Percentiles rank a stretch among this genome's conserved stretches.
Conservation (phyloP, 2,113 vertebrate genomes). For the Myodes glareolus region DNA sequence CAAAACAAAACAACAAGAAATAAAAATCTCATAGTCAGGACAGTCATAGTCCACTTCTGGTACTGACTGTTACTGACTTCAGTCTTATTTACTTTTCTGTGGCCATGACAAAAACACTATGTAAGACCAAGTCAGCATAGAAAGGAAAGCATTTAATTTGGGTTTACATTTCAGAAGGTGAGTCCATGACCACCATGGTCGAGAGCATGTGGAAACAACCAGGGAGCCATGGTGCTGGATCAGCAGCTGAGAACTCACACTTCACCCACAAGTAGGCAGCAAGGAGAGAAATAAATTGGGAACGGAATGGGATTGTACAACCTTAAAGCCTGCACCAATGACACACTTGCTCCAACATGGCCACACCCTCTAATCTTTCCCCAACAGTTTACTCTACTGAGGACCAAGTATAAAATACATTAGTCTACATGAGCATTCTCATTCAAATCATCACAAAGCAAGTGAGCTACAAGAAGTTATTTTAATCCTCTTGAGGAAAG, state of each 20-base stretch:
- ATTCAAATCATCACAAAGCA: background rate
- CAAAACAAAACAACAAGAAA: background rate
- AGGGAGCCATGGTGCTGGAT: background rate
- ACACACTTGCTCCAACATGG: background rate
- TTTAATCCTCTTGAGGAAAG: slow-evolving; percentile 12
- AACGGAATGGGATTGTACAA: background rate
- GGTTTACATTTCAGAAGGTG: background rate
- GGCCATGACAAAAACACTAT: no score
- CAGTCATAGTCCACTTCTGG: background rate
- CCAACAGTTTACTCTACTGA: background rate
- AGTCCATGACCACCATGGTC: no score
- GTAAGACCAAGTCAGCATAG: background rate
- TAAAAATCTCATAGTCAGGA: background rate
- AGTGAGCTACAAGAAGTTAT: slow-evolving; percentile 20
- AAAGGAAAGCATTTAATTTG: background rate
- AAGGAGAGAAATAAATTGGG: background rate
- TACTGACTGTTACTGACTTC: background rate
- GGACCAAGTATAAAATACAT: background rate
- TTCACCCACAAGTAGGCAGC: background rate
- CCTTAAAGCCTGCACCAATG: background rate
- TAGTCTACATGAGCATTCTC: background rate
- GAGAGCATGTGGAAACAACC: background rate
- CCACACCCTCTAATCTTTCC: background rate
- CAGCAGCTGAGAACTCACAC: no score
- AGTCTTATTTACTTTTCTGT: background rate